A percentile compares a stretch with the other conserved stretches of the same genome.
phyloP scores from a whole-genome alignment of 2,113 vertebrate genomes.

The Typhlomys cinereus region DNA sequence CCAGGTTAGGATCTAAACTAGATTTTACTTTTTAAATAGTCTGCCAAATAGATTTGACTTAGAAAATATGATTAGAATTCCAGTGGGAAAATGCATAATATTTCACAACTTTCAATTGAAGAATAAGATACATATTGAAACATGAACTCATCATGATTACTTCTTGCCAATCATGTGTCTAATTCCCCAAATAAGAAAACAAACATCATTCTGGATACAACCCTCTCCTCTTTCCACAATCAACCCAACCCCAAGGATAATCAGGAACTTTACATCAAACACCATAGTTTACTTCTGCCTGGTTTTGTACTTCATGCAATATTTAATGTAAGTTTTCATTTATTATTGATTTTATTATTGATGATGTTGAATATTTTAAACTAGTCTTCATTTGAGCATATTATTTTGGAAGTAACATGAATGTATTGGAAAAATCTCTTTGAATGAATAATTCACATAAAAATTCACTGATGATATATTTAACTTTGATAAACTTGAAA shows the following conservation, averaged over 20 bases:
- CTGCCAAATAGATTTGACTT: background rate
- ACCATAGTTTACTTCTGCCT: background rate
- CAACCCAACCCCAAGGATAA: background rate
- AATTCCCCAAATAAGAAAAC: background rate
- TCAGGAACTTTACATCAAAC: background rate
- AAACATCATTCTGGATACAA: background rate
- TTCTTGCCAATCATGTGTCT: background rate
- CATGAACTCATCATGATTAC: too few relatives aligned
- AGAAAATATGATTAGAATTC: background rate
- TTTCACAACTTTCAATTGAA: background rate
- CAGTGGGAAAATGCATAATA: background rate
- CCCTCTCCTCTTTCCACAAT: background rate
- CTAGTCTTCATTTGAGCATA: background rate
- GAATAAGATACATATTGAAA: background rate
- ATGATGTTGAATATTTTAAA: slow-evolving; percentile 51
- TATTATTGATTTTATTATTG: slow-evolving; percentile 8
- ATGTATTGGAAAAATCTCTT: background rate
- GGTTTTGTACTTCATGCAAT: background rate
- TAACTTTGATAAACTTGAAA: slow-evolving; percentile 15
- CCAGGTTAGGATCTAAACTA: background rate
- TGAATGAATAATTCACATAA: slow-evolving; percentile 34
- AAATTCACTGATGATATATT: background rate
- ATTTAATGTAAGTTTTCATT: background rate
- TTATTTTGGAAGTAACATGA: slow-evolving; percentile 25
- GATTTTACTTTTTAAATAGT: background rate